Percentiles rank a stretch among this genome's conserved stretches.
Conservation (phyloP, 2,113 vertebrate species). For the Catharus bicknelli region DNA sequence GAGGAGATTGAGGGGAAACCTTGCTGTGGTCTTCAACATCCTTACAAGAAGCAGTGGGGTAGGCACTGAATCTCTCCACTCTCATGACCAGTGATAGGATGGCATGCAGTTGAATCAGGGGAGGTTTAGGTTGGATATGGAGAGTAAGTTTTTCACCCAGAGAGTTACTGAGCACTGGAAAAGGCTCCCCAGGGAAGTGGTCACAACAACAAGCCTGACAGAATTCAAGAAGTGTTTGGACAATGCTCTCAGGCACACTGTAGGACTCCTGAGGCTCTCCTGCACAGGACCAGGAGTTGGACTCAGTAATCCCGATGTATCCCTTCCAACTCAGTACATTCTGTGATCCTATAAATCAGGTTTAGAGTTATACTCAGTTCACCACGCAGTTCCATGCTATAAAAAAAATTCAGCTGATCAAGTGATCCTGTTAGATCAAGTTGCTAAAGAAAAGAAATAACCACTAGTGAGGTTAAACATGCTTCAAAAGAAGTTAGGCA, state of each 20-base stretch:
- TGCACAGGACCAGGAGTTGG: not conserved
- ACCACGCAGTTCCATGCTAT: not conserved
- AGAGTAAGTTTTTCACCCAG: not conserved
- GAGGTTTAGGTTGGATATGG: not conserved
- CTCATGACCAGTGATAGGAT: not conserved
- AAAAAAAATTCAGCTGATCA: not conserved
- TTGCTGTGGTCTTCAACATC: not conserved
- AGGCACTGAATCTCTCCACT: not conserved
- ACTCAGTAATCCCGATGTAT: not conserved
- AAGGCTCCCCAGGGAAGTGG: not conserved
- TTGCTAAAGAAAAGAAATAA: not conserved
- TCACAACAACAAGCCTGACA: not conserved
- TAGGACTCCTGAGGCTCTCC: not conserved
- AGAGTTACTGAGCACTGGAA: rapidly evolving
- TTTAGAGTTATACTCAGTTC: not conserved
- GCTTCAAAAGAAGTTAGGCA: not conserved
- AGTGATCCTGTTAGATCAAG: not conserved
- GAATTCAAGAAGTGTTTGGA: not conserved
- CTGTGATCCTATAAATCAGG: not conserved
- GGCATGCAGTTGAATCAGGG: not conserved
- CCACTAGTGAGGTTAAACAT: not conserved
- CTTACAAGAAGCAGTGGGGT: not conserved
- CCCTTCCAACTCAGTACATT: not conserved
- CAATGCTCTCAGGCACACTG: rapidly evolving
- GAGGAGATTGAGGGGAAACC: not conserved